These are phyloP conservation scores for Myotis pilosus DNA, from an alignment of 2,797 vertebrate species.

Conservation along the genomic window DNA sequence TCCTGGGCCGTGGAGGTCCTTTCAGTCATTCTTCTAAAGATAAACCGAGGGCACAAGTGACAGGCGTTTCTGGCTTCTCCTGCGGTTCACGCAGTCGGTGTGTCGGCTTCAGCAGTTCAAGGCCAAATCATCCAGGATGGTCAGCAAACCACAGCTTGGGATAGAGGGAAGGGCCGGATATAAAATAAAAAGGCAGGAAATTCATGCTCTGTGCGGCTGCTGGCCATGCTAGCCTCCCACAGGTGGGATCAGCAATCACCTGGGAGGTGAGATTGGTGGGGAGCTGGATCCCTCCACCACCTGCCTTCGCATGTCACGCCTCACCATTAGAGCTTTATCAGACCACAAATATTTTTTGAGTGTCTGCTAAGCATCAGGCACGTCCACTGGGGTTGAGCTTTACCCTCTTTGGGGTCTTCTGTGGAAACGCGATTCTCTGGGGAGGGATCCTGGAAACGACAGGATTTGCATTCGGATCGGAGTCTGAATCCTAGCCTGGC, in stretches of 20 bases:
- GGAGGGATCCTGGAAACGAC: background rate
- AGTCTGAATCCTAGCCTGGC: background rate
- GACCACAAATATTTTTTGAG: background rate
- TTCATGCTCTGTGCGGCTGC: background rate
- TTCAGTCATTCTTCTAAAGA: constrained; percentile 70
- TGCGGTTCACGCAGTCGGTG: background rate
- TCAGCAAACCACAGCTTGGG: background rate
- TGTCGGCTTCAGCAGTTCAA: background rate
- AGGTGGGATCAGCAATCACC: background rate
- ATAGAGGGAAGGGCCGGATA: background rate
- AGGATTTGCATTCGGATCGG: background rate
- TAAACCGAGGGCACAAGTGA: constrained; percentile 51
- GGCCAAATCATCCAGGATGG: background rate
- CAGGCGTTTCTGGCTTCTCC: background rate
- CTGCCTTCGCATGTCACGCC: background rate
- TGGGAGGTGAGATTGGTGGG: background rate
- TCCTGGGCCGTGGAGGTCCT: constrained; percentile 72
- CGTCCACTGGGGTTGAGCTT: background rate
- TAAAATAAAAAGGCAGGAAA: background rate
- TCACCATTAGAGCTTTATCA: background rate
- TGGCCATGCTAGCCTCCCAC: background rate
- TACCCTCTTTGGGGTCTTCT: background rate
- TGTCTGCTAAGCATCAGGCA: background rate
- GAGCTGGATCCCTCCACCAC: background rate
- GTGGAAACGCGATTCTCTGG: background rate